Base-by-base conservation (phyloP, 2,113 vertebrate genomes). In the Eolophus roseicapilla region DNA sequence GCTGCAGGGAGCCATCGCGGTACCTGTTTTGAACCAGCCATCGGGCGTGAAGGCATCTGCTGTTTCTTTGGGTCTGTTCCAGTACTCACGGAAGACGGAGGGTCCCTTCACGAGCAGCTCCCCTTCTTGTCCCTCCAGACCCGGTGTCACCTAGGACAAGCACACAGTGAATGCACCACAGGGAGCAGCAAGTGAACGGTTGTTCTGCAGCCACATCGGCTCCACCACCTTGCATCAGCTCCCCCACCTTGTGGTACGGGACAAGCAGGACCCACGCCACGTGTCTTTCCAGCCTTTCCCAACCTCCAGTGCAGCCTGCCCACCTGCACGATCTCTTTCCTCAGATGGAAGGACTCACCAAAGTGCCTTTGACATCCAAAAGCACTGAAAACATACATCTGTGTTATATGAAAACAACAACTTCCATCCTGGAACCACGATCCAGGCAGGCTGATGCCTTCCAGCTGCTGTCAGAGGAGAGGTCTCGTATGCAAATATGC, bases 11-110 rank as follows among this genome's bases (percentile, higher is more conserved):
- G 12, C 41, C 17, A 1, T 3, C 0, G 1, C 44, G 11, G 29
- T 98, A 99, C 99, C 99, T 97, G 99, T 99, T 96, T 97, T 98
- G 95, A 99, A 99, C 99, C 99, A 99, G 97, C 99, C 98, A 0
- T 99, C 98, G 0, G 97, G 73, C 0, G 98, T 99, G 95, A 99
- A 99, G 33, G 99, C 97, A 0, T 97, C 98, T 11, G 47, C 94
- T 0, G 99, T 99, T 47, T 99, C 99, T 37, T 96, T 96, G 44
- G 99, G 97, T 74, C 98, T 98, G 97, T 98, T 98, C 99, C 99
- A 99, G 98, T 99, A 99, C 84, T 99, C 98, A 3, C 95, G 98
- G 94, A 99, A 99, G 75, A 99, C 98, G 0, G 98, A 98, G 1
- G 98, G 97, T 6, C 99, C 99, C 64, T 93, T 98, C 74, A 99